Evolutionary conservation across 2,888 invertebrate genomes (phyloP).

Genomic region (Tricholauxania praeusta): DNA sequence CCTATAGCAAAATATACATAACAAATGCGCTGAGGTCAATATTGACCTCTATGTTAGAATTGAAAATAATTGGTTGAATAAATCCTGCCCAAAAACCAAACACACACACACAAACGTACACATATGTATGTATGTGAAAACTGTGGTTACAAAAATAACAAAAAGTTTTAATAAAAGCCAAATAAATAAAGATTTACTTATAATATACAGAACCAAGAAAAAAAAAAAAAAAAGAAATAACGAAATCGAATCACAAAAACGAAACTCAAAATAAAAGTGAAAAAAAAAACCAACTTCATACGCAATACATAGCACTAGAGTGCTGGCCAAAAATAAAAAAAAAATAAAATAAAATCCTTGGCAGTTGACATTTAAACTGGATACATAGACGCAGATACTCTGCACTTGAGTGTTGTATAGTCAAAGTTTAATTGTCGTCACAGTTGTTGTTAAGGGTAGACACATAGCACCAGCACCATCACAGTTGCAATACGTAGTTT

Average conservation of each 20-base stretch:
- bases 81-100: no score
- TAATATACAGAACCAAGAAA: not conserved
- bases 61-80: no score
- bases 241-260: slow-evolving; percentile 9
- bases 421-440: slow-evolving; percentile 30
- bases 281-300: not conserved
- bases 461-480: slow-evolving; percentile 5
- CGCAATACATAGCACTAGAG: not conserved
- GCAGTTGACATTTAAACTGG: slow-evolving; percentile 52
- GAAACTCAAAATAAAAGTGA: slow-evolving; percentile 1
- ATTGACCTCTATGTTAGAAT: no score
- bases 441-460: slow-evolving; percentile 3
- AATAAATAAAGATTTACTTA: no score
- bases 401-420: slow-evolving; percentile 15
- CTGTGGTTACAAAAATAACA: no score
- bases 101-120: no score
- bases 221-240: not conserved
- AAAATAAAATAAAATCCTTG: slow-evolving; percentile 46
- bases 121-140: no score
- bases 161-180: no score
- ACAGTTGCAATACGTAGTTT: not conserved
- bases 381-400: not conserved
- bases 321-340: slow-evolving; percentile 8
- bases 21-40: no score
- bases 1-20: no score